phyloP scores from a whole-genome alignment of 2,888 invertebrate genomes.

The Drosophila silvestris region DNA sequence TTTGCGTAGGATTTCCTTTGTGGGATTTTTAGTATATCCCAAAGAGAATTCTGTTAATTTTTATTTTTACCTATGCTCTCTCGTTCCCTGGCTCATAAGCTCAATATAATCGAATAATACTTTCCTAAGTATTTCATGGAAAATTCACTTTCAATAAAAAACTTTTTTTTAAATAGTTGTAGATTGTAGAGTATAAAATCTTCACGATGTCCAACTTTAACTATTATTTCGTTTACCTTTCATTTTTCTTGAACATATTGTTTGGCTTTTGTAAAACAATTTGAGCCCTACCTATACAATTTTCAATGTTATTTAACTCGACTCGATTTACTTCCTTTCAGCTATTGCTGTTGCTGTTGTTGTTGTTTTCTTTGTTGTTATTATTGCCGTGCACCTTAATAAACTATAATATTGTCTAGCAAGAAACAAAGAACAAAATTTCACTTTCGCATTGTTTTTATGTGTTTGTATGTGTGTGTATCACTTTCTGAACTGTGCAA shows the following conservation, averaged over 20 bases:
- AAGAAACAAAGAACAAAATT: constrained; percentile 43
- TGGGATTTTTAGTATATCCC: not conserved
- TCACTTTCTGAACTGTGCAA: constrained; percentile 65
- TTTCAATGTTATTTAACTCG: constrained; percentile 77
- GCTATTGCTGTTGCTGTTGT: constrained; percentile 16
- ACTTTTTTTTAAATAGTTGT: not conserved
- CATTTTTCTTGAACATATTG: constrained; percentile 31
- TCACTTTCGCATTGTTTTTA: constrained; percentile 7
- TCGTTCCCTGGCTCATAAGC: too few species aligned
- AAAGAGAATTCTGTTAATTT: not conserved
- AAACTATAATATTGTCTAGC: constrained; percentile 54
- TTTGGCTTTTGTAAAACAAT: constrained; percentile 46
- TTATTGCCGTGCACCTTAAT: constrained; percentile 38
- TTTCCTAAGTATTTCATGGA: not conserved
- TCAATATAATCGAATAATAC: not conserved
- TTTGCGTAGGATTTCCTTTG: not conserved
- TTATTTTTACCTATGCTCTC: not conserved
- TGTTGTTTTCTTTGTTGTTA: constrained; percentile 17
- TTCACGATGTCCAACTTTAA: not conserved
- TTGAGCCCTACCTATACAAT: constrained; percentile 59
- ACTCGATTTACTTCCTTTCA: constrained; percentile 53
- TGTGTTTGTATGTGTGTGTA: constrained; percentile 47
- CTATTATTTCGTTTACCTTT: not conserved
- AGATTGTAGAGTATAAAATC: constrained; percentile 9
- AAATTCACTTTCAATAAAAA: not conserved